These are phyloP conservation scores for Drosophila parabipectinata DNA, from an alignment of 1,140 invertebrate species.

Conservation along the genomic window DNA sequence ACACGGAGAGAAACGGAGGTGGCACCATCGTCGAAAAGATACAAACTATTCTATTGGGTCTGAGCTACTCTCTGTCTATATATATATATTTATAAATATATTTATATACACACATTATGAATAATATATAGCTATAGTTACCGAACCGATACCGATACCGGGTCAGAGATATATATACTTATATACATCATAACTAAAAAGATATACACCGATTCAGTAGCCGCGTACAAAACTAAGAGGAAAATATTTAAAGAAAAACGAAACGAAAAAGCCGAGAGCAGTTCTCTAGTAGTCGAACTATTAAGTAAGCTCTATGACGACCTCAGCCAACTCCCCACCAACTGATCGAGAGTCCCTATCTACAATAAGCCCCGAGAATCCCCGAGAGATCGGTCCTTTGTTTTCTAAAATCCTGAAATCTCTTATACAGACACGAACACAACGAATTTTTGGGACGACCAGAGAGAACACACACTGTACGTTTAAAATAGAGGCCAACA, in stretches of 20 bases:
- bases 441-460: slow-evolving; percentile 50
- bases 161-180: slow-evolving; percentile 20
- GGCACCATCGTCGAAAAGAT: too few relatives aligned
- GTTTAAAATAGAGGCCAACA: slow-evolving; percentile 29
- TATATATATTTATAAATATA: slow-evolving; percentile 15
- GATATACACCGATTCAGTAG: slow-evolving; percentile 32
- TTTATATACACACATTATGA: slow-evolving; percentile 33
- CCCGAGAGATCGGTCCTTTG: slow-evolving; percentile 4
- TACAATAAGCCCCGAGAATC: background rate
- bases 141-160: slow-evolving; percentile 23
- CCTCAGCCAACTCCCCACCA: slow-evolving; percentile 41
- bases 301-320: slow-evolving; percentile 29
- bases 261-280: slow-evolving; percentile 16
- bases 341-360: slow-evolving; percentile 20
- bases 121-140: slow-evolving; percentile 42
- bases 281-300: slow-evolving; percentile 37
- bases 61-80: slow-evolving; percentile 54
- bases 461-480: slow-evolving; percentile 5
- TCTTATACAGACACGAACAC: slow-evolving; percentile 37
- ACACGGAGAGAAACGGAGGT: background rate
- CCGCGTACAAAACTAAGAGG: too few relatives aligned
- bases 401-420: slow-evolving; percentile 27
- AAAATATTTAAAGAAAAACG: slow-evolving; percentile 18
- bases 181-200: slow-evolving; percentile 29
- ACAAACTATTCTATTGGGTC: slow-evolving; percentile 39